A percentile compares a stretch with the other conserved stretches of the same genome.
These are phyloP conservation scores for Denticeps clupeoides DNA, from an alignment of 2,797 vertebrate species.

Conservation along the genomic window DNA sequence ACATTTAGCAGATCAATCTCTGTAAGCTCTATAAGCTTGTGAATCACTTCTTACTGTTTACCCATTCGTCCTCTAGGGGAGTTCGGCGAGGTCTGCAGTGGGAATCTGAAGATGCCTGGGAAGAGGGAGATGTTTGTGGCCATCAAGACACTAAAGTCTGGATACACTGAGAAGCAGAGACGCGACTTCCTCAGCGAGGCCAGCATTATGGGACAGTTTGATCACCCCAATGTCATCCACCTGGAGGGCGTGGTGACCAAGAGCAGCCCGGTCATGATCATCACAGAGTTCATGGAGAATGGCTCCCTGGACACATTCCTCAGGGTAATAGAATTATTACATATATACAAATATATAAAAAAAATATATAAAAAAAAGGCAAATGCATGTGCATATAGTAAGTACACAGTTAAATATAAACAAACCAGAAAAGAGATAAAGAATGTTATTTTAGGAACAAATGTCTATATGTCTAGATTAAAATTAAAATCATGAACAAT, in stretches of 20 bases:
- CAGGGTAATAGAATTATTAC: conserved; percentile 57
- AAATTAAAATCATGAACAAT: too few relatives aligned
- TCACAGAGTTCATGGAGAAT: conserved; percentile 98
- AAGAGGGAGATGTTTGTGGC: conserved; percentile 97
- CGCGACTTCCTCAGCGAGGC: conserved; percentile 93
- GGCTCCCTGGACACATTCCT: conserved; percentile 95
- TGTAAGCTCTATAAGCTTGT: too few relatives aligned
- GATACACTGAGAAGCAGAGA: conserved; percentile 94
- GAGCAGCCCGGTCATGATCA: conserved; percentile 93
- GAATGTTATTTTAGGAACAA: too few relatives aligned
- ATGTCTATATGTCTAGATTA: too few relatives aligned
- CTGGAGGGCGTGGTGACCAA: conserved; percentile 97
- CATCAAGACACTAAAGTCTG: conserved; percentile 93
- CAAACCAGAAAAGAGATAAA: too few relatives aligned
- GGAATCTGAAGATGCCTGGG: conserved; percentile 90
- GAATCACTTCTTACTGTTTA: too few relatives aligned
- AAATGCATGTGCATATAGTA: background rate
- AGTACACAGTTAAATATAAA: too few relatives aligned
- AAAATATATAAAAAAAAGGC: conserved; percentile 5
- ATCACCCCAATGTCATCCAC: conserved; percentile 95
- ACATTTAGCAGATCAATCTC: too few relatives aligned
- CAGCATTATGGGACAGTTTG: conserved; percentile 98
- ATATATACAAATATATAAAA: conserved; percentile 1
- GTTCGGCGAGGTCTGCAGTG: conserved; percentile 96
- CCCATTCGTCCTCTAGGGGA: conserved; percentile 68